These are phyloP conservation scores for Epinotia demarniana DNA, from an alignment of 2,888 invertebrate species.

Conservation along the genomic window DNA sequence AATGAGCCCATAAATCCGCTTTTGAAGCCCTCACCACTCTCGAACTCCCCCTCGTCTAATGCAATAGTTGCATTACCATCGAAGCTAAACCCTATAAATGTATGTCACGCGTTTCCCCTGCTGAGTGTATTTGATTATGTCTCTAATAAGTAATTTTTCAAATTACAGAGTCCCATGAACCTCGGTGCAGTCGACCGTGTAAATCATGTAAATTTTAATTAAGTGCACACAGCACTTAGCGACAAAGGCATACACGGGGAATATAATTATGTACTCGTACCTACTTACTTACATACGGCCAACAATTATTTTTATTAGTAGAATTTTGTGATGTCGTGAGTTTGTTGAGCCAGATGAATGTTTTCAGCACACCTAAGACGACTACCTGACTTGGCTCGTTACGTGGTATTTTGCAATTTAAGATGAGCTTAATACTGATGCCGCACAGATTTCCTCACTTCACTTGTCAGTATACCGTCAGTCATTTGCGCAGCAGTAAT, in stretches of 20 bases:
- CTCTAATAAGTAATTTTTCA: constrained; percentile 49
- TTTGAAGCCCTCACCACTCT: constrained; percentile 15
- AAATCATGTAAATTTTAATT: constrained; percentile 43
- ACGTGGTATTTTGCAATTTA: too few species aligned
- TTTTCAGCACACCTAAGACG: too few species aligned
- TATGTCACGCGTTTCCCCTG: constrained; percentile 56
- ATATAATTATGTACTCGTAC: constrained; percentile 14
- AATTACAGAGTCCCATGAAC: constrained; percentile 46
- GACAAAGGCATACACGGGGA: constrained; percentile 20
- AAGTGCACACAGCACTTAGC: constrained; percentile 34
- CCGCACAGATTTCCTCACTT: too few species aligned
- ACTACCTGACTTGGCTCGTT: too few species aligned
- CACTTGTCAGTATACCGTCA: too few species aligned
- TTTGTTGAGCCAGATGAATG: neutral
- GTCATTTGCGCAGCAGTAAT: too few species aligned
- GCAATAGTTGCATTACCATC: constrained; percentile 39
- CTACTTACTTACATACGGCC: neutral
- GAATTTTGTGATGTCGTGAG: neutral
- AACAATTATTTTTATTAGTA: neutral
- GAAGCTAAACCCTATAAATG: constrained; percentile 43
- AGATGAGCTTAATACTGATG: too few species aligned
- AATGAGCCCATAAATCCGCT: neutral
- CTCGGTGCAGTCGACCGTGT: constrained; percentile 30
- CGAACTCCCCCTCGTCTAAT: constrained; percentile 31
- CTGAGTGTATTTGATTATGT: constrained; percentile 51